phyloP scores from a whole-genome alignment of 1,140 invertebrate species.

The Chrysopa pallens region DNA sequence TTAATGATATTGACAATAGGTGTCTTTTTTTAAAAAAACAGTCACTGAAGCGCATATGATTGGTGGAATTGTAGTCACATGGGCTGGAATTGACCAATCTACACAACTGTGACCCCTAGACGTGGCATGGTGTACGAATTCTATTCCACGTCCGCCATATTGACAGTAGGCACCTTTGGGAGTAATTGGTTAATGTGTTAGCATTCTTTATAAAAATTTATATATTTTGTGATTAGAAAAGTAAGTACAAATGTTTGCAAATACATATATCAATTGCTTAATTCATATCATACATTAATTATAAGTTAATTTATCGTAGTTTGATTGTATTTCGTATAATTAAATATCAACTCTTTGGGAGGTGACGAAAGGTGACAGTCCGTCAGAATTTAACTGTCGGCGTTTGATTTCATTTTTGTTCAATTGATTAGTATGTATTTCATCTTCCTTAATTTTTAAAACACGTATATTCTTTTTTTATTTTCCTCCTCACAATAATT shows the following conservation, averaged over 20 bases:
- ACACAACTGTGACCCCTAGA: conserved; percentile 30
- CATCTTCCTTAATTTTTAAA: conserved; percentile 12
- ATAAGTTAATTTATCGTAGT: conserved; percentile 4
- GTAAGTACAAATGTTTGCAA: conserved; percentile 26
- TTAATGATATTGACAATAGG: background rate
- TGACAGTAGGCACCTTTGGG: conserved; percentile 54
- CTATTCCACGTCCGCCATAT: conserved; percentile 59
- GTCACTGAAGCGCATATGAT: background rate
- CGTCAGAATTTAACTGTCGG: conserved; percentile 1
- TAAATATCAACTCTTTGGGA: conserved; percentile 6
- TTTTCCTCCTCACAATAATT: too few species aligned
- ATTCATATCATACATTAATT: background rate
- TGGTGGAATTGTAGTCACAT: conserved; percentile 17
- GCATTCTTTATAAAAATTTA: conserved; percentile 40
- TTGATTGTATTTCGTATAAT: conserved; percentile 2
- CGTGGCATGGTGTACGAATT: conserved; percentile 54
- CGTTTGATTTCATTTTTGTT: conserved; percentile 13
- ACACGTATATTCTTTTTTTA: too few species aligned
- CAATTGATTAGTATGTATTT: conserved; percentile 16
- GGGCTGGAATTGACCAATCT: conserved; percentile 19
- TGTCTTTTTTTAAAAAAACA: background rate
- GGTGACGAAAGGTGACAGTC: conserved; percentile 11
- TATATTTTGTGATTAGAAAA: conserved; percentile 38
- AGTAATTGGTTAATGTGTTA: conserved; percentile 48
- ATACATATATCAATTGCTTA: background rate